Percentiles rank a stretch among this genome's conserved stretches.
Evolutionary conservation across 2,113 vertebrate species (phyloP).

Genomic region (Phasianus colchicus): DNA sequence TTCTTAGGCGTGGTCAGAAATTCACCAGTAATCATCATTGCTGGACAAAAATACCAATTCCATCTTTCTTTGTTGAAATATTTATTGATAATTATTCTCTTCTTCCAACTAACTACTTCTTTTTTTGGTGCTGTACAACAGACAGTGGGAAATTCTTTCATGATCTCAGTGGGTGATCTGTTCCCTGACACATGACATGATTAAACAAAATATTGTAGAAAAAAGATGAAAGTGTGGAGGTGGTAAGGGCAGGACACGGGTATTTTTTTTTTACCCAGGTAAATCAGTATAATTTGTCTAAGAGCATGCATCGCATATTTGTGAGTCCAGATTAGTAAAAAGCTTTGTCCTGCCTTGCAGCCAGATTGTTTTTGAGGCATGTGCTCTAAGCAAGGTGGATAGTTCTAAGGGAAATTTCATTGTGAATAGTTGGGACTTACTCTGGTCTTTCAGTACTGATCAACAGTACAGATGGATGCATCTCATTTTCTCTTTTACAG

Average conservation of each 20-base stretch:
- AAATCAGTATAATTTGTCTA: neutral
- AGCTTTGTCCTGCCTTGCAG: neutral
- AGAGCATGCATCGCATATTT: neutral
- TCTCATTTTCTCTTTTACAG: neutral
- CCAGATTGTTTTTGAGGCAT: neutral
- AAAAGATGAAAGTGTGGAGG: neutral
- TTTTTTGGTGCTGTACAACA: neutral
- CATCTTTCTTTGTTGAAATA: neutral
- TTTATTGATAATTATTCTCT: conserved; percentile 7
- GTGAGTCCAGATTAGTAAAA: neutral
- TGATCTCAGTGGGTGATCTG: neutral
- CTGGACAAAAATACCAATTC: conserved; percentile 28
- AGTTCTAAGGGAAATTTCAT: neutral
- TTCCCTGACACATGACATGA: neutral
- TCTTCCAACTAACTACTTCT: neutral
- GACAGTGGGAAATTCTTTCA: neutral
- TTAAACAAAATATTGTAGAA: neutral
- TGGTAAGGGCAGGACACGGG: neutral
- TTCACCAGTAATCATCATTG: no score
- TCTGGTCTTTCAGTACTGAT: neutral
- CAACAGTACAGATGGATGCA: neutral
- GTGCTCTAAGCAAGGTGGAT: neutral
- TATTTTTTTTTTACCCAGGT: neutral
- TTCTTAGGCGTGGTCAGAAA: conserved; percentile 4
- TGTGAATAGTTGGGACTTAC: neutral